Evolutionary conservation across 1,140 invertebrate species (phyloP), one percentile per base, ranked within the genome.

Genomic region (Papilio glaucus): DNA sequence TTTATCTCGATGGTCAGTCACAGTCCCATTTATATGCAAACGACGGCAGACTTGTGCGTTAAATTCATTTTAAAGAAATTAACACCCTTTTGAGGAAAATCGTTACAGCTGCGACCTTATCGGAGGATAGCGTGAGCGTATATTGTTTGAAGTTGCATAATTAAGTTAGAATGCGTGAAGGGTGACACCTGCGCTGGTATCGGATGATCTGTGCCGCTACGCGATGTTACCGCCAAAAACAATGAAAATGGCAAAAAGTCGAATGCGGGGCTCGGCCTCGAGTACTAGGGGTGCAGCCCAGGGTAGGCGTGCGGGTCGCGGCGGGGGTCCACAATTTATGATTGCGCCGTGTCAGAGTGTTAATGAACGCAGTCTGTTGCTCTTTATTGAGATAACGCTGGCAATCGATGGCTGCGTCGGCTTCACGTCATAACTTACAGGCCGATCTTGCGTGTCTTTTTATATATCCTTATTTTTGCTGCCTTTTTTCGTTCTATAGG

Each of bases 301-400:
- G 83, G 83, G 85, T 80, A 84, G 80, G 82, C 84, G 84, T 85
- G 81, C 79, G 88, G 88, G 85, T 78, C 90, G 81, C 88, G 81
- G 81, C 85, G 82, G 88, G 86, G 87, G 80, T 82, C 84, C 87
- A 88, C 85, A 89, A 92, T 92, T 92, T 92, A 92, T 91, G 89
- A 91, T 91, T 89, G 80, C 85, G 81, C 85, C 88, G 85, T 89
- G 90, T 92, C 89, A 92, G 86, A 88, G 90, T 89, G 87, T 86
- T 92, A 92, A 92, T 91, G 90, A 91, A 89, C 84, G 85, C 87
- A 87, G 88, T 88, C 87, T 87, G 88, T 87, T 92, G 87, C 82
- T 88, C 90, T 92, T 91, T 92, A 92, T 92, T 92, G 90, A 92
- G 89, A 91, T 91, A 90, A 90, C 84, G 85, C 85, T 82, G 73